Evolutionary conservation across 2,113 vertebrate genomes (phyloP).

Genomic region (Cariama cristata): DNA sequence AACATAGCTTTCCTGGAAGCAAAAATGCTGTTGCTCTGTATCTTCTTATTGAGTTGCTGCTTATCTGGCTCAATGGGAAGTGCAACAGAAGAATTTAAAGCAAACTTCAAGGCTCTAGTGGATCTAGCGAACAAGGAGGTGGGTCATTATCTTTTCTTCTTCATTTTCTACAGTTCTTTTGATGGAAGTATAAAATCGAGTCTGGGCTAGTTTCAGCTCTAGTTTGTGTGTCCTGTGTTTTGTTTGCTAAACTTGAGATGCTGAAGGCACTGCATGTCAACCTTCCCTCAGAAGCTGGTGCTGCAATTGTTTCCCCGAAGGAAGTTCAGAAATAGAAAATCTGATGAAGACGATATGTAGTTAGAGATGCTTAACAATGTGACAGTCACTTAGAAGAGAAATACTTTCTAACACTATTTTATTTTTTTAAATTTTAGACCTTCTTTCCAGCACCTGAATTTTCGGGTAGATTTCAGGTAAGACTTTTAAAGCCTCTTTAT

Average conservation of each 20-base stretch:
- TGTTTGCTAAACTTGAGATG: neutral
- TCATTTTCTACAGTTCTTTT: neutral
- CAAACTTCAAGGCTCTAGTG: neutral
- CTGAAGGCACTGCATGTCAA: neutral
- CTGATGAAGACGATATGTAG: slow-evolving; percentile 43
- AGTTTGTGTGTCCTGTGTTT: neutral
- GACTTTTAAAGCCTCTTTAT: neutral
- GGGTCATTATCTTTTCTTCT: neutral
- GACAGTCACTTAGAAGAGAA: neutral
- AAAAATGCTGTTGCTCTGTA: slow-evolving; percentile 15
- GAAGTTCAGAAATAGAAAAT: slow-evolving; percentile 71
- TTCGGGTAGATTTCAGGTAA: neutral
- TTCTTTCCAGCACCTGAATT: neutral
- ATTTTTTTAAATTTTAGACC: neutral
- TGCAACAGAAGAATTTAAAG: neutral
- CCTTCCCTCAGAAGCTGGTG: slow-evolving; percentile 20
- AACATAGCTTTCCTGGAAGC: neutral
- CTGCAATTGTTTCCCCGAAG: slow-evolving; percentile 50
- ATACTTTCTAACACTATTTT: neutral
- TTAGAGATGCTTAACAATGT: neutral
- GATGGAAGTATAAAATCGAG: neutral
- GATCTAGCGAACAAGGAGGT: neutral
- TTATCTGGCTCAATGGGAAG: neutral
- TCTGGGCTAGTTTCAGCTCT: neutral
- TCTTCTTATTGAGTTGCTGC: slow-evolving; percentile 14